Evolutionary conservation across 2,113 vertebrate species (phyloP).

Genomic region (Gallinago paraguaiae): DNA sequence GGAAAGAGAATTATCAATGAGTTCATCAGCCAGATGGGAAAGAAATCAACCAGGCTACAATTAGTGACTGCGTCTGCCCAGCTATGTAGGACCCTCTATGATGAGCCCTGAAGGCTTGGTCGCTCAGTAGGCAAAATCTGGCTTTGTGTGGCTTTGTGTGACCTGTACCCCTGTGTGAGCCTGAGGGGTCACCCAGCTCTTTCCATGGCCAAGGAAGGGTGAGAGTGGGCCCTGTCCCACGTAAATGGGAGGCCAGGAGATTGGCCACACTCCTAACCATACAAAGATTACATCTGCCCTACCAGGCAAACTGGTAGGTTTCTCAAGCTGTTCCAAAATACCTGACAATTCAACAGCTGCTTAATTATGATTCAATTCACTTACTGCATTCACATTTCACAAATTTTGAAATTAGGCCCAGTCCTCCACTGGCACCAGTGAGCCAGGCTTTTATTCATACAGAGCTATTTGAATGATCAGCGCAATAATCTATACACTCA

Average conservation of each 20-base stretch:
- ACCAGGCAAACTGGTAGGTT: background rate
- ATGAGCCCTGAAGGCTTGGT: background rate
- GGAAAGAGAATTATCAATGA: background rate
- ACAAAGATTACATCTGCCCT: background rate
- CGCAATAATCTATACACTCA: background rate
- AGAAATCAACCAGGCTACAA: background rate
- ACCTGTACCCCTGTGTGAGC: background rate
- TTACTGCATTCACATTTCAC: background rate
- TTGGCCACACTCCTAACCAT: background rate
- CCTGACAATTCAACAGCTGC: background rate
- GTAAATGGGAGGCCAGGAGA: background rate
- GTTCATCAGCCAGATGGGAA: background rate
- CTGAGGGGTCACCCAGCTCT: background rate
- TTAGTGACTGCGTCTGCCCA: background rate
- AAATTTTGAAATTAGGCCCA: background rate
- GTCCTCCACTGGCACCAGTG: background rate
- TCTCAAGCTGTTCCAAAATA: background rate
- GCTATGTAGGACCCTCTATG: fast-evolving
- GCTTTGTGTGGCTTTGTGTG: background rate
- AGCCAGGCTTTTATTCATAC: background rate
- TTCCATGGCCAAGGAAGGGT: background rate
- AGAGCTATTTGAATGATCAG: background rate
- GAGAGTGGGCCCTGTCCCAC: fast-evolving
- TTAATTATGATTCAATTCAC: background rate
- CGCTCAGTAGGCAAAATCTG: background rate